phyloP scores from a whole-genome alignment of 2,113 vertebrate genomes.

The Rhinichthys klamathensis region DNA sequence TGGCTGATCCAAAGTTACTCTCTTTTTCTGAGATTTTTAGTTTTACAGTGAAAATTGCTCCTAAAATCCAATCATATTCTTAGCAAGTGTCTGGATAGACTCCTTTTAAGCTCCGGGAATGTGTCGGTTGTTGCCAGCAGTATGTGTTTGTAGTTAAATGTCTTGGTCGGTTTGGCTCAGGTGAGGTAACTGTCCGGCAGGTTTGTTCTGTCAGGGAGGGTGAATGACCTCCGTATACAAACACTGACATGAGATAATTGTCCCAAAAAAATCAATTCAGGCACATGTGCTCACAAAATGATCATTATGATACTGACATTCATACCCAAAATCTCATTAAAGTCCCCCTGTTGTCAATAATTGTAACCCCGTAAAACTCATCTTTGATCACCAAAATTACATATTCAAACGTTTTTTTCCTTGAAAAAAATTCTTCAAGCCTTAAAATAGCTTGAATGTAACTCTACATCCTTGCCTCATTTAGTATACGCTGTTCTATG shows the following conservation, averaged over 20 bases:
- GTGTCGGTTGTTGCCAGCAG: background rate
- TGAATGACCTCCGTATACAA: slow-evolving; percentile 51
- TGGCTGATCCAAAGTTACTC: background rate
- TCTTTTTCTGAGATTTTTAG: background rate
- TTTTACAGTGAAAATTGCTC: background rate
- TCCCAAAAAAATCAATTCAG: slow-evolving; percentile 17
- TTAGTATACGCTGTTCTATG: too few relatives aligned
- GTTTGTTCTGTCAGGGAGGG: slow-evolving; percentile 48
- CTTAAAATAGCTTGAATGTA: too few relatives aligned
- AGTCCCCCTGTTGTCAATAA: too few relatives aligned
- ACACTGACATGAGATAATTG: slow-evolving; percentile 30
- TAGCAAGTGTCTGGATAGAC: background rate
- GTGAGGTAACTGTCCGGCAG: slow-evolving; percentile 49
- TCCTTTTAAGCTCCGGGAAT: background rate
- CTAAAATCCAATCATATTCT: slow-evolving; percentile 13
- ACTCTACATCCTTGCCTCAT: too few relatives aligned
- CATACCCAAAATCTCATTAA: background rate
- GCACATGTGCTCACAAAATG: background rate
- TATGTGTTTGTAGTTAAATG: background rate
- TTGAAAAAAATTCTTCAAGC: too few relatives aligned
- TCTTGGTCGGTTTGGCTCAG: background rate
- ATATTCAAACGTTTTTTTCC: too few relatives aligned
- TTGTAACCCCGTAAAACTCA: too few relatives aligned
- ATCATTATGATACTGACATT: background rate
- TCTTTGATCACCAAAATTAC: too few relatives aligned